A percentile compares a stretch with the other conserved stretches of the same genome.
phyloP scores from a whole-genome alignment of 1,140 invertebrate genomes.

The Drosophila dunni region DNA sequence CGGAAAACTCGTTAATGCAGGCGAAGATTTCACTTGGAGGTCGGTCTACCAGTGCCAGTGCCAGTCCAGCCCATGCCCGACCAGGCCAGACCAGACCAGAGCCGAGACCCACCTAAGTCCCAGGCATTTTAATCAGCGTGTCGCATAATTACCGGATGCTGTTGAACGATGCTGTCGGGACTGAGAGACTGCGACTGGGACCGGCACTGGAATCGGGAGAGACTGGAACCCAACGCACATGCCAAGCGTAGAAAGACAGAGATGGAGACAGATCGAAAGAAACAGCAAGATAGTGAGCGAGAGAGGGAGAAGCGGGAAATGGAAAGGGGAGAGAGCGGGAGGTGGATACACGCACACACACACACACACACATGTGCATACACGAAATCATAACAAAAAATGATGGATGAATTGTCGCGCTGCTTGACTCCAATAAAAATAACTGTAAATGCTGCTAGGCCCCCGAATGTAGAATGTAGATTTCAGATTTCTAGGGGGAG shows the following conservation, averaged over 20 bases:
- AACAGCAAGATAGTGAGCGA: neutral
- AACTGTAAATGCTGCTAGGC: constrained; percentile 74
- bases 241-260: constrained; percentile 35
- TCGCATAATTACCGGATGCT: constrained; percentile 83
- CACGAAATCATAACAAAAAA: constrained; percentile 81
- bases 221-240: constrained; percentile 35
- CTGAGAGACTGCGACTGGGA: constrained; percentile 10
- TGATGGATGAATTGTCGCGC: constrained; percentile 83
- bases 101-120: constrained; percentile 70
- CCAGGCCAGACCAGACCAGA: constrained; percentile 39
- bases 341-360: neutral
- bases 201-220: constrained; percentile 33
- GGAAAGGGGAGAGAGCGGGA: neutral
- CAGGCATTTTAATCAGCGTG: constrained; percentile 82
- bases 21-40: constrained; percentile 78
- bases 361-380: constrained; percentile 24
- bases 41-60: constrained; percentile 36
- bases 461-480: neutral
- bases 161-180: constrained; percentile 54
- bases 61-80: constrained; percentile 1
- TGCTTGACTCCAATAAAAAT: constrained; percentile 83
- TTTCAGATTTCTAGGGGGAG: constrained; percentile 69
- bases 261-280: neutral
- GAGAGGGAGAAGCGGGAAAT: neutral
- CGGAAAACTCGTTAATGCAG: constrained; percentile 81